A percentile compares a stretch with the other conserved stretches of the same genome.
Evolutionary conservation across 2,888 invertebrate genomes (phyloP).

Genomic region (Hydrotaea cyrtoneurina): DNA sequence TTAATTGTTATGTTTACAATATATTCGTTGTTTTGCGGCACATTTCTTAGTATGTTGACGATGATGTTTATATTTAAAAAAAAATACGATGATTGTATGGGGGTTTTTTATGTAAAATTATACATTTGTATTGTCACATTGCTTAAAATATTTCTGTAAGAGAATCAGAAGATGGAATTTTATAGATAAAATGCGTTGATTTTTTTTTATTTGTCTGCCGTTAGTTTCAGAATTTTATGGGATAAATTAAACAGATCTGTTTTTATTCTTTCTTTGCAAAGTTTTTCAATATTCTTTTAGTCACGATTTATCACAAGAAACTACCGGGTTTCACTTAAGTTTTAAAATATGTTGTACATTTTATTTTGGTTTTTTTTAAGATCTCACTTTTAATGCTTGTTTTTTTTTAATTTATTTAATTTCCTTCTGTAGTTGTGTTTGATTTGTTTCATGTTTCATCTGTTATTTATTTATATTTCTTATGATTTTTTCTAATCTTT

Average conservation of each 20-base stretch:
- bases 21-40: constrained; percentile 58
- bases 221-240: constrained; percentile 21
- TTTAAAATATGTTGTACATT: too few relatives aligned
- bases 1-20: constrained; percentile 25
- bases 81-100: constrained; percentile 26
- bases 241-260: not conserved
- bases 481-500: too few relatives aligned
- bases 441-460: too few relatives aligned
- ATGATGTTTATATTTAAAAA: constrained; percentile 15
- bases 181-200: not conserved
- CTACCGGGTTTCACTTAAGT: too few relatives aligned
- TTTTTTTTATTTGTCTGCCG: constrained; percentile 6
- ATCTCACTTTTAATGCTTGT: too few relatives aligned
- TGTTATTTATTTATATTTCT: too few relatives aligned
- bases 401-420: too few relatives aligned
- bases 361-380: too few relatives aligned
- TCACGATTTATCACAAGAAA: too few relatives aligned
- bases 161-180: not conserved
- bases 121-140: constrained; percentile 51
- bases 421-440: too few relatives aligned
- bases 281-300: too few relatives aligned
- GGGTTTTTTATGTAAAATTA: constrained; percentile 10
- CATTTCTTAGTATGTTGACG: constrained; percentile 3
- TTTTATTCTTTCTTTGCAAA: not conserved
- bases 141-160: constrained; percentile 58